Conservation (phyloP, 92 coral and sea anemone genomes). For the Porites cylindrica region DNA sequence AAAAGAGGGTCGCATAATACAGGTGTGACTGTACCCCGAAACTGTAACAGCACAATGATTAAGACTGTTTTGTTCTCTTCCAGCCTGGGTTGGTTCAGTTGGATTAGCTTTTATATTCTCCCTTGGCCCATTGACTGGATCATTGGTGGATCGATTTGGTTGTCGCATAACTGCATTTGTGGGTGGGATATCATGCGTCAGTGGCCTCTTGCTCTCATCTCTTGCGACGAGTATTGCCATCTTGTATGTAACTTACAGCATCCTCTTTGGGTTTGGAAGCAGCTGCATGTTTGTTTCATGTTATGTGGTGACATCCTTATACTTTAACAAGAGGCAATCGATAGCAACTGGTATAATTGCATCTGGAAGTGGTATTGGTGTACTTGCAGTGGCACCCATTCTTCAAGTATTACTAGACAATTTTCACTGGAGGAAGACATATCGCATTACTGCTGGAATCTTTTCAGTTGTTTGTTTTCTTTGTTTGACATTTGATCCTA, state of each 20-base stretch:
- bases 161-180: conserved; percentile 54
- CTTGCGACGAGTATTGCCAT: conserved; percentile 60
- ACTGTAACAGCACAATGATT: no score
- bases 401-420: conserved; percentile 42
- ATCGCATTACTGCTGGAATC: conserved; percentile 41
- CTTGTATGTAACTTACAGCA: conserved; percentile 65
- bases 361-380: conserved; percentile 70
- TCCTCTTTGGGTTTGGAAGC: conserved; percentile 73
- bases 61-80: neutral
- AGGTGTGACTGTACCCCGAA: no score
- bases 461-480: conserved; percentile 37
- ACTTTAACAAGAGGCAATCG: conserved; percentile 68
- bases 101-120: conserved; percentile 61
- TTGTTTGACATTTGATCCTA: conserved; percentile 46
- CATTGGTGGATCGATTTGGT: conserved; percentile 64
- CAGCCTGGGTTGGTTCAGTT: conserved; percentile 81
- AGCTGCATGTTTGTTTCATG: conserved; percentile 69
- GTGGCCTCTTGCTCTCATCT: conserved; percentile 66
- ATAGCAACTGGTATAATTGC: conserved; percentile 73
- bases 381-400: conserved; percentile 54
- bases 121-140: conserved; percentile 54
- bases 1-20: no score
- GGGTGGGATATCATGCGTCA: conserved; percentile 66
- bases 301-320: conserved; percentile 65
- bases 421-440: conserved; percentile 62